phyloP scores from a whole-genome alignment of 2,113 vertebrate genomes.

The Otus sunia region DNA sequence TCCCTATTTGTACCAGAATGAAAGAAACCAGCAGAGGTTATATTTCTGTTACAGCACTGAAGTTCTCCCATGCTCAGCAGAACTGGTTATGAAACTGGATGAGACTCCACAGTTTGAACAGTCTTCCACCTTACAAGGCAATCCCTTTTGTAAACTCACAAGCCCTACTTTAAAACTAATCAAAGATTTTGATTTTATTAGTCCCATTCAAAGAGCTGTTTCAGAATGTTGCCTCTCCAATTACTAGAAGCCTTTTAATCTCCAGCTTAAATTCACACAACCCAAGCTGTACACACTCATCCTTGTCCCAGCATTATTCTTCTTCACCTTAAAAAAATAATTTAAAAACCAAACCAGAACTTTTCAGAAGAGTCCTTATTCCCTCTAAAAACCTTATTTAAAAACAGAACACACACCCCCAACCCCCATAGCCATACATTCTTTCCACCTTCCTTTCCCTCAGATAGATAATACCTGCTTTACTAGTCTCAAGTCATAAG shows the following conservation, averaged over 20 bases:
- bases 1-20: background rate
- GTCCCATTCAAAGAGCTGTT: background rate
- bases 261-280: background rate
- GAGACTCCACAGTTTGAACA: rapidly evolving
- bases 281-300: background rate
- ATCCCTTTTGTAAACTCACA: background rate
- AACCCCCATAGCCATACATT: background rate
- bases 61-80: background rate
- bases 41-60: background rate
- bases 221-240: rapidly evolving
- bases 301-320: background rate
- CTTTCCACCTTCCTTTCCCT: background rate
- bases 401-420: background rate
- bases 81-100: background rate
- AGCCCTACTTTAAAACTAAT: background rate
- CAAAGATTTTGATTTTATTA: background rate
- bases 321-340: background rate
- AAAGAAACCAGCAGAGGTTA: background rate
- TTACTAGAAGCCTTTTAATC: background rate
- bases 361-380: background rate
- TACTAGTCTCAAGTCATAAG: background rate
- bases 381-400: background rate
- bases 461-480: background rate
- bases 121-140: background rate
- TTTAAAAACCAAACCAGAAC: background rate